phyloP scores from a whole-genome alignment of 2,113 vertebrate genomes.

The Proterorhinus semilunaris region DNA sequence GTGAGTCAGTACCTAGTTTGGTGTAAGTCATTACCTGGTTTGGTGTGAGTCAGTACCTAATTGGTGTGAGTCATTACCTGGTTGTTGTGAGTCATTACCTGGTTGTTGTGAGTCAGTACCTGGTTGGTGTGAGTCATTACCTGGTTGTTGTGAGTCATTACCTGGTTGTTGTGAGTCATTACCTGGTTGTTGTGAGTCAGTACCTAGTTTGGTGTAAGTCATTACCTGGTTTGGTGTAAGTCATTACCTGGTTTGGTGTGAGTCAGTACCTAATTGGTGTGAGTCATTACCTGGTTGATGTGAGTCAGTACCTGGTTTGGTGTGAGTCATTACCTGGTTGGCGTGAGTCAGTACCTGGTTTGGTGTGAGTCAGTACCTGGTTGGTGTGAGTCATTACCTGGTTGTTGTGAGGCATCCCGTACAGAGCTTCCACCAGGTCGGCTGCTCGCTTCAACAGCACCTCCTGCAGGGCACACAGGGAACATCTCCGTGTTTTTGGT shows the following conservation, averaged over 20 bases:
- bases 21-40: no score
- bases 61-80: conserved; percentile 60
- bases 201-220: conserved; percentile 89
- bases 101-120: conserved; percentile 84
- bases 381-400: conserved; percentile 94
- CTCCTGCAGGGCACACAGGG: conserved; percentile 75
- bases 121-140: conserved; percentile 88
- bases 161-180: conserved; percentile 90
- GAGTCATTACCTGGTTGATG: conserved; percentile 83
- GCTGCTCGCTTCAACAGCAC: conserved; percentile 95
- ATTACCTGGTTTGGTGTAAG: conserved; percentile 89
- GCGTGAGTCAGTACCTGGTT: conserved; percentile 75
- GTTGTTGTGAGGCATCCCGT: conserved; percentile 98
- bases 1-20: conserved; percentile 85
- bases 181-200: conserved; percentile 88
- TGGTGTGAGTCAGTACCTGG: conserved; percentile 61
- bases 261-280: conserved; percentile 33
- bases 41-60: conserved; percentile 78
- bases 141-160: no score
- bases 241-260: conserved; percentile 87
- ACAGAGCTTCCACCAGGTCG: conserved; percentile 94
- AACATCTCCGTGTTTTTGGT: no score
- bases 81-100: conserved; percentile 83
- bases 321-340: conserved; percentile 86
- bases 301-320: conserved; percentile 85